Base-by-base conservation (phyloP, 2,888 invertebrate genomes). In the Homarus gammarus region DNA sequence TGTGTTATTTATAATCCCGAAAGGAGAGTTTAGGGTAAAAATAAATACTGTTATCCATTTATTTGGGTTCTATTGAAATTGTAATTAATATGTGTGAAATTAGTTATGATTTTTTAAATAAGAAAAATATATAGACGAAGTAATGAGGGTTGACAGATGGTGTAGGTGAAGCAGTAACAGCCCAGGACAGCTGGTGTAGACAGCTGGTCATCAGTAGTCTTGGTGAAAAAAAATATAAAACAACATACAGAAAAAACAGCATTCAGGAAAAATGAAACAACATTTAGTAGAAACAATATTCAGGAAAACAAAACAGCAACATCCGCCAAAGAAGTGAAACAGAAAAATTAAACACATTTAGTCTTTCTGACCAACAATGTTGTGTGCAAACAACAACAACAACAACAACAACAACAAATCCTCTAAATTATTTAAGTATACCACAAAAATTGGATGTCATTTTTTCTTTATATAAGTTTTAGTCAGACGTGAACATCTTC, bases 151-250 rank as follows among this genome's bases (percentile, higher is more conserved):
- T 56, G 3, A 22, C 12, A 56, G 56, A 18, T 56, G 18, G 22
- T 18, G 12, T 5, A 56, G 22, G n/a, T 22, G 49, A 49, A 2
- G 22, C 56, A 56, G 18, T 22, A 12, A 18, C 18, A 12, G 0
- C 56, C 18, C 56, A 56, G 56, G 64, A 12, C 56, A 36, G 61
- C 31, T 40, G 75, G 61, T 31, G 27, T 22, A 27, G 51, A 31
- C 33, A 44, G 38, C 22, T 38, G 56, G 64, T 40, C 84, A 1
- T 84, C 64, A 84, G 84, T 84, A 84, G 84, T 84, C 84, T 84
- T 84, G 84, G 84, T 84, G 40, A 75, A 75, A 73, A 72, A 84
- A 72, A 73, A 51, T n/a, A 84, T 40, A 27, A 40, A 81, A 40
- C 27, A 78, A 31, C 56, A 36, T 8, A 27, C n/a, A 51, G 61